These are phyloP conservation scores for Drosophila ercepeae DNA, from an alignment of 1,140 invertebrate species.

Conservation along the genomic window DNA sequence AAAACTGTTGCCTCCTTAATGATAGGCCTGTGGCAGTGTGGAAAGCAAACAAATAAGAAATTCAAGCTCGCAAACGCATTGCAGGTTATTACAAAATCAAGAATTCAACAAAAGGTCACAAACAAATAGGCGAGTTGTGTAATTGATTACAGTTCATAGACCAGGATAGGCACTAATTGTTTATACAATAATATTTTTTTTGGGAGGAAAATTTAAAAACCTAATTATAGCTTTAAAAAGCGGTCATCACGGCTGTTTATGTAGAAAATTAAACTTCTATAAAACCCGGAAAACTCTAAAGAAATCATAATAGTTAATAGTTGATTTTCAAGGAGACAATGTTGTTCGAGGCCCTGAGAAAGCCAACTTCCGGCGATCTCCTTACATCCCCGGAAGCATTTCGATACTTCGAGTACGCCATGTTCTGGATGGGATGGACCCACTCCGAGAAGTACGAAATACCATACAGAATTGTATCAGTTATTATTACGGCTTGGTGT, in stretches of 20 bases:
- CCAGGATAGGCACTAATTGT: neutral
- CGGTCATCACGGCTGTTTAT: neutral
- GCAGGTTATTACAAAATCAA: constrained; percentile 23
- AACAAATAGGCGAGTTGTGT: neutral
- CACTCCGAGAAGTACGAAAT: neutral
- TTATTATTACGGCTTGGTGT: neutral
- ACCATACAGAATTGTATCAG: neutral
- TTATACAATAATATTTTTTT: neutral
- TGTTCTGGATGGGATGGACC: constrained; percentile 29
- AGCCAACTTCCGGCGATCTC: neutral
- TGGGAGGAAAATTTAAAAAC: neutral
- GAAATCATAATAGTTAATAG: too few species aligned
- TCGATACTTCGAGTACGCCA: constrained; percentile 27
- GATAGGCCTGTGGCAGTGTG: constrained; percentile 12
- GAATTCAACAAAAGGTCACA: constrained; percentile 5
- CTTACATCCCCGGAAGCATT: constrained; percentile 26
- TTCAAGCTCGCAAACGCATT: constrained; percentile 13
- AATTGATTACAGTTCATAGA: constrained; percentile 2
- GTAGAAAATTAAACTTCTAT: too few species aligned
- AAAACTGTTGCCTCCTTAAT: constrained; percentile 56
- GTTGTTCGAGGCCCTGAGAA: neutral
- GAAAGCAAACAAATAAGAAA: constrained; percentile 35
- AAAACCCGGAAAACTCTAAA: too few species aligned
- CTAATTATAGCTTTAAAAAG: neutral
- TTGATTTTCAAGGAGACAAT: too few species aligned